These are phyloP conservation scores for Drosophila cracens DNA, from an alignment of 2,888 invertebrate species.

Conservation along the genomic window DNA sequence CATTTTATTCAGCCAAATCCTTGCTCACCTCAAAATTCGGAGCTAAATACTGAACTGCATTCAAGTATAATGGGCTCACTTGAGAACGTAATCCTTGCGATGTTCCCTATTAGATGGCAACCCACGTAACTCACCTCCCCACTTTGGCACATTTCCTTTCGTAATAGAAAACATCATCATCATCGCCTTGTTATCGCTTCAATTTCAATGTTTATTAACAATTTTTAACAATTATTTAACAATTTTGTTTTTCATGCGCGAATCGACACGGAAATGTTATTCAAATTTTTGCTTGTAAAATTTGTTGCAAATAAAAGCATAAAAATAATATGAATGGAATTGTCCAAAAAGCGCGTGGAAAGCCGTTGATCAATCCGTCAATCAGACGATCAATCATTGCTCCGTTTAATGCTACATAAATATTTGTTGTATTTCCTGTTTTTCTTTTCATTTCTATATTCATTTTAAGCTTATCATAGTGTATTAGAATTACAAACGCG, in stretches of 20 bases:
- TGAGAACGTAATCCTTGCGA: neutral
- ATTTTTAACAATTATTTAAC: conserved; percentile 79
- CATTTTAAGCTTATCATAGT: conserved; percentile 45
- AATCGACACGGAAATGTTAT: conserved; percentile 66
- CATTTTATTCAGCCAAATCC: too few relatives aligned
- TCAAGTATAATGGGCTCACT: neutral
- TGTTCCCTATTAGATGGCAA: neutral
- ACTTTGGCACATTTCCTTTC: neutral
- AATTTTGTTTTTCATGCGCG: conserved; percentile 70
- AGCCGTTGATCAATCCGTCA: conserved; percentile 56
- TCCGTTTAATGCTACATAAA: conserved; percentile 76
- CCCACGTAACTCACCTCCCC: too few relatives aligned
- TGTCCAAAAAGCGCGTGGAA: conserved; percentile 56
- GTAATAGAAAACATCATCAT: neutral
- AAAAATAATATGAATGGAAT: conserved; percentile 50
- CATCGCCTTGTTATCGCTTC: conserved; percentile 48
- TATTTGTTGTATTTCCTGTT: conserved; percentile 47
- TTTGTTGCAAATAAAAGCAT: conserved; percentile 55
- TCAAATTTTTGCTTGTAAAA: conserved; percentile 59
- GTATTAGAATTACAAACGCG: conserved; percentile 86
- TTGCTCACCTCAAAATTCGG: neutral
- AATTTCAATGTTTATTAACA: conserved; percentile 78
- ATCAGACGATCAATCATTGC: conserved; percentile 58
- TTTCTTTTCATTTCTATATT: conserved; percentile 16
- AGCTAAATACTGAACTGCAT: neutral